Evolutionary conservation across 2,888 invertebrate genomes (phyloP), one percentile per base, ranked within the genome.

Genomic region (Torymus aiolomorphi): DNA sequence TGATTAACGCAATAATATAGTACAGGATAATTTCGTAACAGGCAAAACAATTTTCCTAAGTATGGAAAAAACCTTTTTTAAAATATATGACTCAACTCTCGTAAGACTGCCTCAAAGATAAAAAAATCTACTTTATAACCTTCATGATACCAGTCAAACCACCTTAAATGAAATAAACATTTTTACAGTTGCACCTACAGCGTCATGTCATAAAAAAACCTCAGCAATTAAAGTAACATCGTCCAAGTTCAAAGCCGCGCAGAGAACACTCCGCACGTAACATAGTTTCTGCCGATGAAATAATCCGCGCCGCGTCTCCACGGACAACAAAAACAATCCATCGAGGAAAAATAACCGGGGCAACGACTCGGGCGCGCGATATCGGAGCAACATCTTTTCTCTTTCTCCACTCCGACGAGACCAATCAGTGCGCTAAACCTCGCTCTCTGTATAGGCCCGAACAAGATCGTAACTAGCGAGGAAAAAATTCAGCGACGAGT

Each of bases 381-480:
- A 67, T 75, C 57, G 16, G 67, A 69, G 56, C 65, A 56, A 18
- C 63, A 63, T 42, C 67, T 67, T 13, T 14, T 24, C 54, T 63
- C 57, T 57, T 11, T 42, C n/a, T 8, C 16, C 20, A 20, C 61
- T 42, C 63, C n/a, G 31, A 5, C 63, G n/a, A 42, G 63, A 24
- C 63, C 24, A n/a, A n/a, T 62, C 62, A 12, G 24, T 62, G 31
- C 31, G 31, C 8, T 62, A 18, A 18, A 14, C 42, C 10, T n/a
- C 63, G 61, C 11, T 62, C 18, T 20, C 66, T n/a, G n/a, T 52
- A 14, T 63, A 24, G 24, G 31, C 61, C 31, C 10, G 13, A 65
- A 66, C 57, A 59, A 65, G 71, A 57, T 77, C 71, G 65, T 65
- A 71, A 71, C 63, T 59, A 59, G 59, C 51, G 51, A 77, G 31